Conservation (phyloP, 1,140 invertebrate genomes). For the Octopus sinensis region DNA sequence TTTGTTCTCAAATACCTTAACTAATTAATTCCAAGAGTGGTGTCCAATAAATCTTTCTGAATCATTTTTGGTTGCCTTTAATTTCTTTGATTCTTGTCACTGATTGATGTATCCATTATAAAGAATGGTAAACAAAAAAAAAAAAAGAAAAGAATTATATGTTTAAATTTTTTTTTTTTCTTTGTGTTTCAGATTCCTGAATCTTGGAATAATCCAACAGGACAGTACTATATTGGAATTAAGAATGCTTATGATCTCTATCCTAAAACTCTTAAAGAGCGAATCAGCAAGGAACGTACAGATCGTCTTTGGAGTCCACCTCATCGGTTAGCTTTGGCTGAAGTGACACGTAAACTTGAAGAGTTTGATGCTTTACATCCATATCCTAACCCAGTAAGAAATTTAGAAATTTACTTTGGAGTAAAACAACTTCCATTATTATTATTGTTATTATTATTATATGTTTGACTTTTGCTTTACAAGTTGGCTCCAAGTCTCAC, state of each 20-base stretch:
- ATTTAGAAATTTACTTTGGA: neutral
- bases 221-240: constrained; percentile 77
- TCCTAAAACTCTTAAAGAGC: constrained; percentile 76
- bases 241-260: constrained; percentile 82
- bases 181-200: constrained; percentile 70
- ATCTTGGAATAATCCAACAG: constrained; percentile 78
- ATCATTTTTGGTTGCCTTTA: neutral
- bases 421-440: too few species aligned
- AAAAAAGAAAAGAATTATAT: neutral
- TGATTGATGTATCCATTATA: neutral
- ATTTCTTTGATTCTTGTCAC: neutral
- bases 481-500: too few species aligned
- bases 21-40: too few species aligned
- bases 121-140: neutral
- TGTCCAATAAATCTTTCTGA: too few species aligned
- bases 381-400: constrained; percentile 54
- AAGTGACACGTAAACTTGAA: constrained; percentile 70
- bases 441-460: too few species aligned
- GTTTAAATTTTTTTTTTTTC: neutral
- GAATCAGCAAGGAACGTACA: constrained; percentile 78
- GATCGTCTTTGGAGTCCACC: constrained; percentile 81
- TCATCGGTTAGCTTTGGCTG: constrained; percentile 76
- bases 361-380: constrained; percentile 57
- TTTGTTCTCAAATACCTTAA: too few species aligned
- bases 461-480: too few species aligned